These are phyloP conservation scores for Chloropsis cyanopogon DNA, from an alignment of 2,113 vertebrate species.

Conservation along the genomic window DNA sequence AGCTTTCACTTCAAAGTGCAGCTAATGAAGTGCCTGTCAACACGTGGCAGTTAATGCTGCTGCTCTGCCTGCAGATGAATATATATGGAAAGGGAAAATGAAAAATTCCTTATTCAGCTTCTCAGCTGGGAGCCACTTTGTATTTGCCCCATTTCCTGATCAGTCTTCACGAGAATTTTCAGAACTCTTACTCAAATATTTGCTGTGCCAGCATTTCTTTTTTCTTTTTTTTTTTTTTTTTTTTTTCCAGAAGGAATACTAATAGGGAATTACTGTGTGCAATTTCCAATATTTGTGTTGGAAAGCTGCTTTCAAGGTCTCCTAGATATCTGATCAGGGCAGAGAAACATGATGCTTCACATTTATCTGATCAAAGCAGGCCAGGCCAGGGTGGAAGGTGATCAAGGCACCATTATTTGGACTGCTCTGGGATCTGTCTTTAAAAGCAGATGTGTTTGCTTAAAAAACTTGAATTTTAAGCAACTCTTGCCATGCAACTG, in stretches of 20 bases:
- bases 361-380: neutral
- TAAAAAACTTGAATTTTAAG: neutral
- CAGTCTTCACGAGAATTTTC: neutral
- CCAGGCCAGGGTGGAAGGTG: neutral
- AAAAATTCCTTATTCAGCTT: neutral
- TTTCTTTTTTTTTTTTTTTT: too few relatives aligned
- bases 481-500: neutral
- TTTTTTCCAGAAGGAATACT: neutral
- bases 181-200: neutral
- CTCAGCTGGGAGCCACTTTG: neutral
- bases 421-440: neutral
- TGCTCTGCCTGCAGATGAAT: neutral
- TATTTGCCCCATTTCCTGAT: neutral
- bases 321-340: neutral
- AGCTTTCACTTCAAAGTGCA: conserved; percentile 53
- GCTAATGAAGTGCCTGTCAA: conserved; percentile 29
- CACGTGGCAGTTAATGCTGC: neutral
- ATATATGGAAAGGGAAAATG: neutral
- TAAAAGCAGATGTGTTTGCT: neutral
- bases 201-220: neutral
- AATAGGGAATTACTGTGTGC: neutral
- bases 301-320: neutral
- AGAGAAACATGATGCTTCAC: neutral
- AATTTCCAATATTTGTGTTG: neutral
- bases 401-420: neutral